Percentiles rank a stretch among this genome's conserved stretches.
Evolutionary conservation across 2,888 invertebrate species (phyloP).

Genomic region (Leptopterna dolabrata): DNA sequence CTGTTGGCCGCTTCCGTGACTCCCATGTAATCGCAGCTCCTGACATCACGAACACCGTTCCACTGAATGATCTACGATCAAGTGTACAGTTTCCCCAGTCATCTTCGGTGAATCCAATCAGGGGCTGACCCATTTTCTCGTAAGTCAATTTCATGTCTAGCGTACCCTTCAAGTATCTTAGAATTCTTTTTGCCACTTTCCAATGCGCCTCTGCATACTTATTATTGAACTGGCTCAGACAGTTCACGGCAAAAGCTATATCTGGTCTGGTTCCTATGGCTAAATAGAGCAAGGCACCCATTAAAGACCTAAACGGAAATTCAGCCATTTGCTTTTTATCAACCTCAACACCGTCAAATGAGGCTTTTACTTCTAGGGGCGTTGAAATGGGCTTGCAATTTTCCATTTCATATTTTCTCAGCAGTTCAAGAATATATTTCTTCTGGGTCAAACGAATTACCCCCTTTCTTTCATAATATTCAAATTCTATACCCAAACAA

Average conservation of each 20-base stretch:
- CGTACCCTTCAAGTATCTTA: conserved; percentile 26
- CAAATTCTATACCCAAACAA: conserved; percentile 59
- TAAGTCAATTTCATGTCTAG: not conserved
- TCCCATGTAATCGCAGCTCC: conserved; percentile 5
- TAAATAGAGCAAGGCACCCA: conserved; percentile 21
- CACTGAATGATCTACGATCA: not conserved
- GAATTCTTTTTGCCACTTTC: conserved; percentile 10
- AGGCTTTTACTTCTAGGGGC: not conserved
- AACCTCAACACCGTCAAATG: not conserved
- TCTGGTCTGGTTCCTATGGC: conserved; percentile 11
- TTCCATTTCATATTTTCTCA: conserved; percentile 56
- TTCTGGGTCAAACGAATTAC: conserved; percentile 52
- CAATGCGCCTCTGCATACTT: not conserved
- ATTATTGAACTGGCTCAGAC: conserved; percentile 28
- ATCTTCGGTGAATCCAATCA: not conserved
- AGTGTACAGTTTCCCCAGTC: conserved; percentile 9
- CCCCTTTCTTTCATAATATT: too few relatives aligned
- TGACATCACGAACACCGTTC: not conserved
- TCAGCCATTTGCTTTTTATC: not conserved
- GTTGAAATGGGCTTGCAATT: conserved; percentile 48
- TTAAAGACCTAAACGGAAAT: conserved; percentile 2
- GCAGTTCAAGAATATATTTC: conserved; percentile 54
- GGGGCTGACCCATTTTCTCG: not conserved
- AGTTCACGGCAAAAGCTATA: conserved; percentile 3
- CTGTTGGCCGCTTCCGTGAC: not conserved